These are phyloP conservation scores for Rutpela maculata DNA, from an alignment of 2,888 invertebrate genomes.

Conservation along the genomic window DNA sequence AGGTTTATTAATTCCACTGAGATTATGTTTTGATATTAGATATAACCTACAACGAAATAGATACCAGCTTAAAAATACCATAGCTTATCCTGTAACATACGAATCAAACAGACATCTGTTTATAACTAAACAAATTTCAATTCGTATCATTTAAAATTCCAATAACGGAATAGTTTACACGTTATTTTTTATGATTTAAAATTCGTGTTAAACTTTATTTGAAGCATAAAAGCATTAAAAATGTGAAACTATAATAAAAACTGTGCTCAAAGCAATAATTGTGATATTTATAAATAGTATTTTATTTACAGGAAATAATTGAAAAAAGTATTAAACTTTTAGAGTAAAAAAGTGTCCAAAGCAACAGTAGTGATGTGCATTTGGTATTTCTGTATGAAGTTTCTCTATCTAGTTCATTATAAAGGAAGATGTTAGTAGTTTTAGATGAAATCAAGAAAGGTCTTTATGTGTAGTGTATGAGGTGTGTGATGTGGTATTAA, in stretches of 20 bases:
- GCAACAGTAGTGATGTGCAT: not conserved
- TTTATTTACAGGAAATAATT: no score
- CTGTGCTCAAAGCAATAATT: constrained; percentile 11
- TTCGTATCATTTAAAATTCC: not conserved
- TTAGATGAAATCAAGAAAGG: constrained; percentile 29
- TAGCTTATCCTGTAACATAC: constrained; percentile 15
- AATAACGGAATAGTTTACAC: not conserved
- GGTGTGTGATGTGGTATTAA: constrained; percentile 57
- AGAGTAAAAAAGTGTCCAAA: not conserved
- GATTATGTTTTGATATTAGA: not conserved
- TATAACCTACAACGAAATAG: constrained; percentile 4
- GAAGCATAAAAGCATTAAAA: constrained; percentile 14
- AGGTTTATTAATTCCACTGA: constrained; percentile 16
- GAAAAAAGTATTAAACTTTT: no score
- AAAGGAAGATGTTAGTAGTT: constrained; percentile 22
- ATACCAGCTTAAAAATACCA: constrained; percentile 2
- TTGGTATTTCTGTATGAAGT: constrained; percentile 1
- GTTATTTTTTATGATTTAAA: not conserved
- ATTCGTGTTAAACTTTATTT: not conserved
- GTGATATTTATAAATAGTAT: not conserved
- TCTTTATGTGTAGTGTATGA: constrained; percentile 44
- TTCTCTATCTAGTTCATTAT: constrained; percentile 29
- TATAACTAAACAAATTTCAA: not conserved
- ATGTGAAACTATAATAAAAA: constrained; percentile 11
- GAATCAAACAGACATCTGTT: constrained; percentile 33